These are phyloP conservation scores for Hirtodrosophila alboralis DNA, from an alignment of 2,888 invertebrate genomes.

Conservation along the genomic window DNA sequence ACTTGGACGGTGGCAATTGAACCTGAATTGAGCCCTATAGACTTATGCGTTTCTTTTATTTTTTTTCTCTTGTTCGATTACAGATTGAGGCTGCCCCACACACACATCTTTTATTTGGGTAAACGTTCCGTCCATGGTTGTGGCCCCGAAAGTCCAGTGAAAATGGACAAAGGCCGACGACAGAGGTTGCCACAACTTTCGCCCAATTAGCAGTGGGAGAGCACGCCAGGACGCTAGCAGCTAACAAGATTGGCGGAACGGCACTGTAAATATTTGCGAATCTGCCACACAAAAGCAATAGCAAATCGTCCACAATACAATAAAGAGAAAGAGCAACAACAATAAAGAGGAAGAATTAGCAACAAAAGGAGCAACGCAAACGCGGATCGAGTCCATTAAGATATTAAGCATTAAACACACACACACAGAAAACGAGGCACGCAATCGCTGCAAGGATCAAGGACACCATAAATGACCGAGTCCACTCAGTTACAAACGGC, in stretches of 20 bases:
- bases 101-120: conserved; percentile 3
- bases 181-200: conserved; percentile 71
- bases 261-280: conserved; percentile 68
- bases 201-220: conserved; percentile 68
- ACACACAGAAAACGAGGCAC: conserved; percentile 6
- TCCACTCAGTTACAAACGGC: conserved; percentile 84
- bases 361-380: conserved; percentile 63
- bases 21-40: conserved; percentile 40
- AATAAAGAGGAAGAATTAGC: conserved; percentile 48
- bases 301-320: conserved; percentile 39
- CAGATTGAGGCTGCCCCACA: conserved; percentile 12
- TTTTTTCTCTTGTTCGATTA: conserved; percentile 14
- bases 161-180: conserved; percentile 78
- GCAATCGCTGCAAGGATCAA: conserved; percentile 2
- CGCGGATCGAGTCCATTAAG: conserved; percentile 67
- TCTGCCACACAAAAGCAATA: conserved; percentile 35
- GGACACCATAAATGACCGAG: conserved; percentile 83
- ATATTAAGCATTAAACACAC: conserved; percentile 22
- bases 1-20: conserved; percentile 56
- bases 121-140: conserved; percentile 69
- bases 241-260: conserved; percentile 37
- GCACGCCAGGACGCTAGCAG: conserved; percentile 17
- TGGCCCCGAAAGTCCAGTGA: conserved; percentile 60
- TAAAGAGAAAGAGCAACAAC: conserved; percentile 18
- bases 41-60: conserved; percentile 27